Conservation (phyloP, 2,888 invertebrate genomes). For the Temnothorax unifasciatus region DNA sequence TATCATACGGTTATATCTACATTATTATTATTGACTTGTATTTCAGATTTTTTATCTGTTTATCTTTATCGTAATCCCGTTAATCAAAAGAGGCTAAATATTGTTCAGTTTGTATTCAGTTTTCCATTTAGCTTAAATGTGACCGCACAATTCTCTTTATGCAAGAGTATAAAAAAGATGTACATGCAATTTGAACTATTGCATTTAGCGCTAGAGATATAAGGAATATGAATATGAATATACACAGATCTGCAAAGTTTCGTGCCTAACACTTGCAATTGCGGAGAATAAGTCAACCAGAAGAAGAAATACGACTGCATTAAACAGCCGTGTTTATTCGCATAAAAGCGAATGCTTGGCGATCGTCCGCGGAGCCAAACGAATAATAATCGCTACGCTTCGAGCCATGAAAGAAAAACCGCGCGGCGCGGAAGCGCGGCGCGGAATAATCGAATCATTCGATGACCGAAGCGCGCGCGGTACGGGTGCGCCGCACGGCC, state of each 20-base stretch:
- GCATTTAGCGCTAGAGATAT: not conserved
- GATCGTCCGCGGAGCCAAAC: not conserved
- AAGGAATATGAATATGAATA: constrained; percentile 41
- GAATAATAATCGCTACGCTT: not conserved
- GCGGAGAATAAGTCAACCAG: constrained; percentile 56
- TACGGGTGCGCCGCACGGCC: constrained; percentile 25
- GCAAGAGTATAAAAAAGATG: not conserved
- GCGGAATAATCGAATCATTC: constrained; percentile 58
- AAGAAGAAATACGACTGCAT: constrained; percentile 17
- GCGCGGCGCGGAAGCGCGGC: constrained; percentile 18
- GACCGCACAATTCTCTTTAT: not conserved
- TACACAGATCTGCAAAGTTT: not conserved
- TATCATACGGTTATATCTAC: not conserved
- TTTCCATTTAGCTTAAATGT: constrained; percentile 3
- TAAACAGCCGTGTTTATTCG: constrained; percentile 3
- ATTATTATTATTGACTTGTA: constrained; percentile 4
- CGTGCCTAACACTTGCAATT: not conserved
- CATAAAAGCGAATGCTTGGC: not conserved
- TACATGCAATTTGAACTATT: constrained; percentile 7
- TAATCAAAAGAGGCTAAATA: not conserved
- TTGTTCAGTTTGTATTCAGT: constrained; percentile 14
- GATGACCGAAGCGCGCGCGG: constrained; percentile 65
- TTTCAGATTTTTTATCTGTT: constrained; percentile 1
- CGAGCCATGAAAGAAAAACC: not conserved
- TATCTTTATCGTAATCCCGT: not conserved